These are phyloP conservation scores for Tricholaema leucomelas DNA, from an alignment of 2,113 vertebrate genomes.

Conservation along the genomic window DNA sequence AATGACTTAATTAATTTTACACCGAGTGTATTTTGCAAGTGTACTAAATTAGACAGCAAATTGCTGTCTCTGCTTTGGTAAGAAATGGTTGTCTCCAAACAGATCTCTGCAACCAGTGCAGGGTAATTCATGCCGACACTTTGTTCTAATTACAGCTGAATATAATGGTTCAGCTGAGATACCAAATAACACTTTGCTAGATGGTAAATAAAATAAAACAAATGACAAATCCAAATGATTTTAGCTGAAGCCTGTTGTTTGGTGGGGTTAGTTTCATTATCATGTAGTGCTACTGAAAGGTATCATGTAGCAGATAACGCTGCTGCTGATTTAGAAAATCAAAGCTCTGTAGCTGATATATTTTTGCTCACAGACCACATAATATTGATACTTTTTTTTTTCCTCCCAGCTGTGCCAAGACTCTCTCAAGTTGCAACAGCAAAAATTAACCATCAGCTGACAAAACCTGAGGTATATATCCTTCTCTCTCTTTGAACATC, in stretches of 20 bases:
- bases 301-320: not conserved
- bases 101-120: not conserved
- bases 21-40: constrained; percentile 15
- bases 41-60: constrained; percentile 36
- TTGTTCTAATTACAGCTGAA: constrained; percentile 49
- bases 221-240: not conserved
- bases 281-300: not conserved
- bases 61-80: constrained; percentile 21
- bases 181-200: not conserved
- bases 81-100: constrained; percentile 34
- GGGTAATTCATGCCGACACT: not conserved
- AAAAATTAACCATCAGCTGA: not conserved
- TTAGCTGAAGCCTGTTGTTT: not conserved
- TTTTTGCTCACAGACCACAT: not conserved
- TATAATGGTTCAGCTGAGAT: constrained; percentile 39
- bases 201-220: constrained; percentile 14
- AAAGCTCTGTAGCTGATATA: not conserved
- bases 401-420: not conserved
- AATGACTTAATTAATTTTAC: constrained; percentile 64
- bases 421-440: not conserved
- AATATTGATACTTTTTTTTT: not conserved
- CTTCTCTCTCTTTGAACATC: not conserved
- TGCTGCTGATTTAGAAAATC: not conserved
- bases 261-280: not conserved
- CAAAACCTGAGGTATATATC: not conserved